Conservation (phyloP, 2,888 invertebrate genomes). For the Netelia inedita region DNA sequence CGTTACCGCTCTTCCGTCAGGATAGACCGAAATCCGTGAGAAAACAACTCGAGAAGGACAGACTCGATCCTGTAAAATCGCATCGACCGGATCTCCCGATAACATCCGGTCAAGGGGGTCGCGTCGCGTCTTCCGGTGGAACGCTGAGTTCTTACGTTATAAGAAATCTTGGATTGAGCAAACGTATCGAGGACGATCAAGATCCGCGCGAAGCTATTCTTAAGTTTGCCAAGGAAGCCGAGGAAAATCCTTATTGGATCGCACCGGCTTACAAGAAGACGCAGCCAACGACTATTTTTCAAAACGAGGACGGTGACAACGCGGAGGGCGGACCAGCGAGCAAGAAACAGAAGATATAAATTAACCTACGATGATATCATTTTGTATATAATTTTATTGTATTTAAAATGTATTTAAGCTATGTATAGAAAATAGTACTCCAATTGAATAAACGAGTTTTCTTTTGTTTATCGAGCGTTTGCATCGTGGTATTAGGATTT, state of each 20-base stretch:
- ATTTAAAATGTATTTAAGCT: conserved; percentile 1
- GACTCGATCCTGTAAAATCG: conserved; percentile 94
- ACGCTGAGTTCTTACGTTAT: conserved; percentile 98
- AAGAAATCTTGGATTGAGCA: conserved; percentile 96
- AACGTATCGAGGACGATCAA: conserved; percentile 94
- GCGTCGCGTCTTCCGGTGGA: conserved; percentile 97
- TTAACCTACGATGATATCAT: background rate
- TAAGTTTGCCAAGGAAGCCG: conserved; percentile 97
- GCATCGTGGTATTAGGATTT: too few relatives aligned
- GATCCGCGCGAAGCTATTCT: conserved; percentile 98
- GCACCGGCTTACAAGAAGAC: conserved; percentile 96
- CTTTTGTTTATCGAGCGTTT: too few relatives aligned
- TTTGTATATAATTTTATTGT: conserved; percentile 35
- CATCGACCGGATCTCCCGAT: conserved; percentile 94
- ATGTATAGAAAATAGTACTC: background rate
- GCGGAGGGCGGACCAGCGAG: conserved; percentile 86
- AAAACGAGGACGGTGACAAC: conserved; percentile 85
- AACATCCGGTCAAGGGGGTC: conserved; percentile 95
- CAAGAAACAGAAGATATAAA: conserved; percentile 86
- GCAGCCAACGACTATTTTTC: conserved; percentile 94
- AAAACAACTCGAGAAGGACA: conserved; percentile 96
- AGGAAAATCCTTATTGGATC: conserved; percentile 98
- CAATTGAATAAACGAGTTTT: background rate
- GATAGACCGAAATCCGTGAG: conserved; percentile 95
- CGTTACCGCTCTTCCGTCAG: conserved; percentile 97